A percentile compares a stretch with the other conserved stretches of the same genome.
These are phyloP conservation scores for Poecilia latipinna DNA, from an alignment of 2,113 vertebrate species.

Conservation along the genomic window DNA sequence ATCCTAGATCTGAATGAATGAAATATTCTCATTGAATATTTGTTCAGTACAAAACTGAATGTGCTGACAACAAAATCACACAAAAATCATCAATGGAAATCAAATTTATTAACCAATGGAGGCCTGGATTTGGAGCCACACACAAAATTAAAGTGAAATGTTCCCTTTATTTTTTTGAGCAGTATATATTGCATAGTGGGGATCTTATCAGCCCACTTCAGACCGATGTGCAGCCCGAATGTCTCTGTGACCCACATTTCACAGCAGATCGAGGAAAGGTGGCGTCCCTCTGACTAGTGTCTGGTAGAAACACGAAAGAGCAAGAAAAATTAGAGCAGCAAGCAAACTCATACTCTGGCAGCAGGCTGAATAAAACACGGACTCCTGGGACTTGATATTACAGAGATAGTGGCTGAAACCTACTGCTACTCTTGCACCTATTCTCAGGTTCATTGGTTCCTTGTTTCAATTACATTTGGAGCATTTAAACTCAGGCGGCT, in stretches of 20 bases:
- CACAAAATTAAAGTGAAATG: no score
- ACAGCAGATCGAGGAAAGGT: slow-evolving; percentile 39
- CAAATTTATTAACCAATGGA: no score
- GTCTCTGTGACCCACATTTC: slow-evolving; percentile 45
- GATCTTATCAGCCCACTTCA: slow-evolving; percentile 48
- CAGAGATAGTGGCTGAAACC: slow-evolving; percentile 58
- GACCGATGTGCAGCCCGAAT: slow-evolving; percentile 14
- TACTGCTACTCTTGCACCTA: slow-evolving; percentile 40
- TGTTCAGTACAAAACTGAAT: no score
- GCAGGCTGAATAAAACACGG: slow-evolving; percentile 43
- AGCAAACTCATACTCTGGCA: slow-evolving; percentile 26
- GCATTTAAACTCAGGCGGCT: slow-evolving; percentile 24
- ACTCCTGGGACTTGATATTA: slow-evolving; percentile 61
- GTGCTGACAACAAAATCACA: no score
- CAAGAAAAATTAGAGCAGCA: slow-evolving; percentile 41
- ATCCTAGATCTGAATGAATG: no score
- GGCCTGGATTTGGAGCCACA: no score
- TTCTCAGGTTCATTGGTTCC: slow-evolving; percentile 19
- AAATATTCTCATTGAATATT: no score
- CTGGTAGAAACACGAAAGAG: slow-evolving; percentile 27
- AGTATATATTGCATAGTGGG: not conserved
- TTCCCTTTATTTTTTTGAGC: no score
- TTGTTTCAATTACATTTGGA: not conserved
- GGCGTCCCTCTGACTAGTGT: slow-evolving; percentile 32
- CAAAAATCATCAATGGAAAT: no score